phyloP scores from a whole-genome alignment of 2,113 vertebrate genomes.

The Tor tambroides region DNA sequence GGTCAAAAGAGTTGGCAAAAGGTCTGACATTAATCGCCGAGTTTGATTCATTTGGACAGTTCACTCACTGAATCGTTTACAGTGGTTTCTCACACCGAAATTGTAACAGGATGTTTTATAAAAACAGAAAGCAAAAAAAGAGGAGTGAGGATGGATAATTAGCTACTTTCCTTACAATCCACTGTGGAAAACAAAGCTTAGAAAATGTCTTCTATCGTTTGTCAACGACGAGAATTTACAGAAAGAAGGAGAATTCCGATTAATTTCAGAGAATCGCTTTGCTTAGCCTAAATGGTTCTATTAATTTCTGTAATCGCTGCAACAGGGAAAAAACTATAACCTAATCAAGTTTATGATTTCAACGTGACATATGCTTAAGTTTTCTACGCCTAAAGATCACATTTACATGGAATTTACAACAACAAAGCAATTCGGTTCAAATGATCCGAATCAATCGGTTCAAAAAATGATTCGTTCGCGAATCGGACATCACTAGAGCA shows the following conservation, averaged over 20 bases:
- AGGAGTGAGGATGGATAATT: neutral
- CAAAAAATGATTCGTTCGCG: neutral
- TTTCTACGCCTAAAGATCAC: neutral
- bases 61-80: no score
- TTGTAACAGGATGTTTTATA: neutral
- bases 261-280: neutral
- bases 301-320: neutral
- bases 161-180: neutral
- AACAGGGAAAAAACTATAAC: no score
- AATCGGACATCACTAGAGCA: conserved; percentile 35
- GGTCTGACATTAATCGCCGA: no score
- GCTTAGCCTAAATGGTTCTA: neutral
- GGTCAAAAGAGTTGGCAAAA: no score
- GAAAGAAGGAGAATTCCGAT: neutral
- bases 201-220: neutral
- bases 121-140: neutral
- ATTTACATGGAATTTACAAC: neutral
- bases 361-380: no score
- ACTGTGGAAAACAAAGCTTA: neutral
- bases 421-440: neutral
- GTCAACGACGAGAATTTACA: no score
- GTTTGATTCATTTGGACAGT: no score
- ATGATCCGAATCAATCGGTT: neutral
- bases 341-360: no score
- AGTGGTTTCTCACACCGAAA: no score